Percentiles rank a stretch among this genome's conserved stretches.
These are phyloP conservation scores for Chromoteleia sp. DNA, from an alignment of 2,888 invertebrate genomes.

Conservation along the genomic window DNA sequence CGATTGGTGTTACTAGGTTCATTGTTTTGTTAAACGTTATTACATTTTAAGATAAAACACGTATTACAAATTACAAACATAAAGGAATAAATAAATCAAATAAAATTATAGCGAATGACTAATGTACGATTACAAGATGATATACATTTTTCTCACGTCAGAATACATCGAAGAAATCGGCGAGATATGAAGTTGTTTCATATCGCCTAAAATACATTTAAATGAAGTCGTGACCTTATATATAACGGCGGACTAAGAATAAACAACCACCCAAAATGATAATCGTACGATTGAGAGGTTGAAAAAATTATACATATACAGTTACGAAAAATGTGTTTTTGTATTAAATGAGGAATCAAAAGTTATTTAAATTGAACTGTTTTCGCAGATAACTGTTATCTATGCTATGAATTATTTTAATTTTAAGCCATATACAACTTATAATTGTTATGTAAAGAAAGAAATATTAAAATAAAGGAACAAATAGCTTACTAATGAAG, in stretches of 20 bases:
- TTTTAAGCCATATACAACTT: constrained; percentile 5
- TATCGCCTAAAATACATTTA: constrained; percentile 53
- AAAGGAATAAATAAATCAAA: too few relatives aligned
- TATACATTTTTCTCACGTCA: too few relatives aligned
- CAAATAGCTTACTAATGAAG: constrained; percentile 44
- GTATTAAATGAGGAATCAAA: background rate
- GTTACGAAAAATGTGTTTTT: constrained; percentile 7
- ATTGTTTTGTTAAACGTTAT: too few relatives aligned
- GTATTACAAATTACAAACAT: too few relatives aligned
- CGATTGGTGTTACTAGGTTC: too few relatives aligned
- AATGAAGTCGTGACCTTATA: constrained; percentile 54
- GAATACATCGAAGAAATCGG: too few relatives aligned
- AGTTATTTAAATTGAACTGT: constrained; percentile 10
- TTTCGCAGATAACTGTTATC: constrained; percentile 2
- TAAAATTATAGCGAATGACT: too few relatives aligned
- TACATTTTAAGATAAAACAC: too few relatives aligned
- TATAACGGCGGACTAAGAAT: constrained; percentile 45
- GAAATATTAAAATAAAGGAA: constrained; percentile 29
- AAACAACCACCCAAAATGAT: constrained; percentile 32
- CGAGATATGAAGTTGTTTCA: too few relatives aligned
- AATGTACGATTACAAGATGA: too few relatives aligned
- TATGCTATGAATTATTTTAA: background rate
- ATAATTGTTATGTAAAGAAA: constrained; percentile 34
- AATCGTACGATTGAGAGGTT: constrained; percentile 19
- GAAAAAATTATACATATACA: constrained; percentile 16